Evolutionary conservation across 2,797 vertebrate genomes (phyloP), one percentile per base, ranked within the genome.

Genomic region (Psittacula derbiana): DNA sequence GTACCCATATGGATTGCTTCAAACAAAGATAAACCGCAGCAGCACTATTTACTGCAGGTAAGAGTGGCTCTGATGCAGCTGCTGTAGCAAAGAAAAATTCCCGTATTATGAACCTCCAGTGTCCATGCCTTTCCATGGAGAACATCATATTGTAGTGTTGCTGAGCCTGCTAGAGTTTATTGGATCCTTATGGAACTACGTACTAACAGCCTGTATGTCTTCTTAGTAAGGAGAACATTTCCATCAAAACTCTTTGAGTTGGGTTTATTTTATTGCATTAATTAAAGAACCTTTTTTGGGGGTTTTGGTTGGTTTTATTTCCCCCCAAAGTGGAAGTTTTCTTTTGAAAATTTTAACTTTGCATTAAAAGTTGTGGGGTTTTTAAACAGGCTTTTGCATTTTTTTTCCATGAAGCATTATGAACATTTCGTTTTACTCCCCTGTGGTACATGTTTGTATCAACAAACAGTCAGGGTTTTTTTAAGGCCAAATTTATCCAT

Each of bases 401-500:
- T 1, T 16, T 41, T 41, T 60, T 70, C 6, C 17, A 80, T 66
- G 6, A 79, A 83, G 40, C 4, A 24, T 24, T 25, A 10, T 36
- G 55, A 58, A 36, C n/a, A 36, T 24, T 58, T 57, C n/a, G 16
- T 33, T 86, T 78, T 73, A 33, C 31, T 86, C 17, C 46, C 19
- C 47, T 38, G 23, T 40, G 60, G 47, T 49, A 55, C 31, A 65
- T 16, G 17, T 58, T 65, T 57, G 16, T 46, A 86, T 46, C 70
- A 67, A 53, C 70, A 79, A 12, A 86, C 47, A 40, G 28, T 47
- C 38, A 30, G 71, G 33, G 7, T 73, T 84, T 81, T n/a, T 88
- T 80, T 95, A 71, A 91, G 67, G 88, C 71, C 70, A 55, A 36
- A 82, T 87, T 85, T 91, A 95, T 87, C 90, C 76, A 65, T 64